Base-by-base conservation (phyloP, 2,797 vertebrate genomes). In the Cuculus canorus region DNA sequence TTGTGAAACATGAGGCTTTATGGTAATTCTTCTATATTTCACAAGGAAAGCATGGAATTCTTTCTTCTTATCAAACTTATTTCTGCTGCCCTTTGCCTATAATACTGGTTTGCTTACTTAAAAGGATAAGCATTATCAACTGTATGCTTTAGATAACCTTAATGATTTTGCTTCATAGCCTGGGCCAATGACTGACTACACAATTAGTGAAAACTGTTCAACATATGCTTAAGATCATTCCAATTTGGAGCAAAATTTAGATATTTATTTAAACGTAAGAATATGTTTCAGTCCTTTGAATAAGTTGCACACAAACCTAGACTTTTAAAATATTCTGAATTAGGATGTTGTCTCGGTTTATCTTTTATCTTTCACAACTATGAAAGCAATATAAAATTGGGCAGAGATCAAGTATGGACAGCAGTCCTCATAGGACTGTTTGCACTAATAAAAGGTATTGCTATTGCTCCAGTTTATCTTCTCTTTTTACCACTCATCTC, bases 181-280 rank as follows among this genome's bases (percentile, higher is more conserved):
- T 50, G 52, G 17, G 24, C 37, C 82, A 63, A 39, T 18, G 6
- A 37, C 15, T 45, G 53, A 54, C n/a, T 65, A 37, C 3, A 3
- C 8, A 86, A 50, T n/a, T 77, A 73, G 5, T 64, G 45, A 47
- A 82, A 84, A 57, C 30, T 25, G 11, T 64, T 92, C 50, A 65
- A 5, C 21, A 48, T 41, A 14, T 32, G 7, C 12, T 86, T 83
- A 71, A 52, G 7, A 59, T 32, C 19, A 13, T 25, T 71, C 25
- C 52, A 82, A 0, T 1, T 48, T 27, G 75, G 7, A 70, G 13
- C 19, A 75, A 0, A 0, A 23, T 5, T 79, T 57, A n/a, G 12
- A 13, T 60, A 45, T 57, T 52, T 73, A 33, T 59, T 88, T 50
- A 27, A 30, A 25, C 65, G 9, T 13, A 73, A 63, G 37, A 65